Evolutionary conservation across 1,140 invertebrate species (phyloP).

Genomic region (Drosophila lini): DNA sequence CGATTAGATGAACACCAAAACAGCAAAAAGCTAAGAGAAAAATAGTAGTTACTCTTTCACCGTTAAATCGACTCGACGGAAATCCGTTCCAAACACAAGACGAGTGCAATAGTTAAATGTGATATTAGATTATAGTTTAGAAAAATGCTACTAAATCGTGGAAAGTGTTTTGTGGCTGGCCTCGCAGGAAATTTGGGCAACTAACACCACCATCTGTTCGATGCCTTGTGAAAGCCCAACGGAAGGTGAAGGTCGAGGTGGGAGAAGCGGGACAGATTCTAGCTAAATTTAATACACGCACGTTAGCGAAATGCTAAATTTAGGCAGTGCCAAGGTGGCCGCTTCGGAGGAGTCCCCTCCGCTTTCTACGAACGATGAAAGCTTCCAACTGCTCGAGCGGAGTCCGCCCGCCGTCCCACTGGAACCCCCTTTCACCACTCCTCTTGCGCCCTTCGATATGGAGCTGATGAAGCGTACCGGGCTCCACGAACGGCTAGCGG

Average conservation of each 20-base stretch:
- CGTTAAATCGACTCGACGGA: slow-evolving; percentile 5
- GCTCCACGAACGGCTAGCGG: slow-evolving; percentile 39
- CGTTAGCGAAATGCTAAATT: slow-evolving; percentile 69
- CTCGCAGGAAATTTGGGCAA: slow-evolving; percentile 29
- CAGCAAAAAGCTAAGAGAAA: background rate
- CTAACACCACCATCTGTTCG: slow-evolving; percentile 12
- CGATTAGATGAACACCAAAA: background rate
- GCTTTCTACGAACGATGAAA: slow-evolving; percentile 35
- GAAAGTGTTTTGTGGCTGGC: slow-evolving; percentile 17
- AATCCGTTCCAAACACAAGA: background rate
- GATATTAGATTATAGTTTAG: slow-evolving; percentile 32
- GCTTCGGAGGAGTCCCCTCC: slow-evolving; percentile 29
- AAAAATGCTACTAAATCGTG: slow-evolving; percentile 4
- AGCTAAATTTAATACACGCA: slow-evolving; percentile 34
- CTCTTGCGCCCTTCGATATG: slow-evolving; percentile 65
- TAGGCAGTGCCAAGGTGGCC: slow-evolving; percentile 51
- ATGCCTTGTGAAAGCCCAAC: slow-evolving; percentile 49
- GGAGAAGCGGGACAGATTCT: slow-evolving; percentile 13
- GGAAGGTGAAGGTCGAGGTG: slow-evolving; percentile 15
- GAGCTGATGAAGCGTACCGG: slow-evolving; percentile 56
- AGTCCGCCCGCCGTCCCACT: slow-evolving; percentile 9
- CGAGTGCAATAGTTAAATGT: slow-evolving; percentile 26
- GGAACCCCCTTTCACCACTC: slow-evolving; percentile 57
- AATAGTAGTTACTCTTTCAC: background rate
- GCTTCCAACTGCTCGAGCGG: slow-evolving; percentile 33